Evolutionary conservation across 2,113 vertebrate species (phyloP).

Genomic region (Syngnathus scovelli): DNA sequence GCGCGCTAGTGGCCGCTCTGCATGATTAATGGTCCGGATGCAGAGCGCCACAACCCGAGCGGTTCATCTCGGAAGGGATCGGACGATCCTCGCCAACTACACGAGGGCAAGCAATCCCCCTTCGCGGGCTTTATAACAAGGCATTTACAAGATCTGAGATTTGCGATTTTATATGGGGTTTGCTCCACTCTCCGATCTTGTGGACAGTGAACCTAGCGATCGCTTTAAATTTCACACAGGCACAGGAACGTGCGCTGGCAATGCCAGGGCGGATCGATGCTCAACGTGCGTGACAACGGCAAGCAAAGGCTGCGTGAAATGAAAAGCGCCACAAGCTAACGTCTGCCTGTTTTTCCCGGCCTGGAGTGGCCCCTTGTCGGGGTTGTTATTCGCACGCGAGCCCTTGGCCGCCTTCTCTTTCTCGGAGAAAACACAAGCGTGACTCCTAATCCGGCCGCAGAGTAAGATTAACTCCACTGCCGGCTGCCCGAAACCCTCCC

Average conservation of each 20-base stretch:
- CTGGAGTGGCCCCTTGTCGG: constrained; percentile 41
- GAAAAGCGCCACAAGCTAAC: constrained; percentile 49
- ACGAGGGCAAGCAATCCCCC: background rate
- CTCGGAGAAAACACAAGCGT: constrained; percentile 41
- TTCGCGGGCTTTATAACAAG: background rate
- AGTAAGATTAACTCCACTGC: constrained; percentile 58
- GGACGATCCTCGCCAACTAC: constrained; percentile 10
- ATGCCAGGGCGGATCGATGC: background rate
- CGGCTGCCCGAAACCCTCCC: constrained; percentile 28
- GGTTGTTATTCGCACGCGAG: constrained; percentile 38
- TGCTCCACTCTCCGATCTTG: background rate
- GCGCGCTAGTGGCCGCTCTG: constrained; percentile 8
- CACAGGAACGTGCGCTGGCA: background rate
- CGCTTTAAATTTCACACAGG: background rate
- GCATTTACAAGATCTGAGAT: background rate
- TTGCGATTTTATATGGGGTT: background rate
- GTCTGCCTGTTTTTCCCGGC: constrained; percentile 47
- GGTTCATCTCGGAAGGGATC: constrained; percentile 23
- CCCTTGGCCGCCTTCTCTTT: constrained; percentile 43
- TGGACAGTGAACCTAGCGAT: background rate
- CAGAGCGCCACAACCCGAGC: constrained; percentile 1
- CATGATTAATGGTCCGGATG: constrained; percentile 44
- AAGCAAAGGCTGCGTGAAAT: constrained; percentile 24
- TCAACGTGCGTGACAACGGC: background rate
- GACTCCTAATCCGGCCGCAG: constrained; percentile 51